Base-by-base conservation (phyloP, 2,888 invertebrate genomes). In the Habrosyne pyritoides region DNA sequence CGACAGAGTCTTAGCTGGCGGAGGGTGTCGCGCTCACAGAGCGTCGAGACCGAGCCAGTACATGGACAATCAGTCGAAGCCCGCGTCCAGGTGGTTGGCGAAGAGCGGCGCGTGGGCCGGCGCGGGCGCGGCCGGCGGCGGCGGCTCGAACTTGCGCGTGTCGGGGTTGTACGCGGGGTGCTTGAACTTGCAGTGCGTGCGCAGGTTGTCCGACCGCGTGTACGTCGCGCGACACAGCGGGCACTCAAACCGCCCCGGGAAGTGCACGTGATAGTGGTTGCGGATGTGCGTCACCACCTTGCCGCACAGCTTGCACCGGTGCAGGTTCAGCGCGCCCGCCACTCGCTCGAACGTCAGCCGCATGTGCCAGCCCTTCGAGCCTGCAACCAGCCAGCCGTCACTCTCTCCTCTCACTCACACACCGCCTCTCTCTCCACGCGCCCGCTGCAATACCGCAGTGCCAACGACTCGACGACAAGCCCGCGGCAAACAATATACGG, bases 351-450 rank as follows among this genome's bases (percentile, higher is more conserved):
- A 97, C 93, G 97, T 97, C 94, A 97, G 96, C 94, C 97, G 96
- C 97, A 97, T 97, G 94, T 97, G 97, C 96, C 97, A 97, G 95
- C 97, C 96, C 95, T 97, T 97, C 93, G 97, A 97, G 95, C 97
- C 97, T 97, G 96, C 94, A 96, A 96, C 93, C 94, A 94, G 93
- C 93, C 89, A 73, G 76, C 78, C 83, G 77, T 69, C 59, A 57
- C 58, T 57, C 60, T 18, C 49, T 18, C 49, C 28, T 53, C 64
- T 51, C 57, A 55, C 67, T 54, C 65, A 22, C 60, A 54, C 61
- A 61, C 58, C 63, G 54, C 57, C 53, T 55, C 57, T 51, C 63
- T 63, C 64, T 63, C 59, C 60, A 65, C 56, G 60, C 56, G 57
- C 57, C 64, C 56, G 59, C 58, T 59, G 55, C 72, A 61, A 63